A percentile compares a stretch with the other conserved stretches of the same genome.
Evolutionary conservation across 1,140 invertebrate species (phyloP).

Genomic region (Bilobella aurantiaca): DNA sequence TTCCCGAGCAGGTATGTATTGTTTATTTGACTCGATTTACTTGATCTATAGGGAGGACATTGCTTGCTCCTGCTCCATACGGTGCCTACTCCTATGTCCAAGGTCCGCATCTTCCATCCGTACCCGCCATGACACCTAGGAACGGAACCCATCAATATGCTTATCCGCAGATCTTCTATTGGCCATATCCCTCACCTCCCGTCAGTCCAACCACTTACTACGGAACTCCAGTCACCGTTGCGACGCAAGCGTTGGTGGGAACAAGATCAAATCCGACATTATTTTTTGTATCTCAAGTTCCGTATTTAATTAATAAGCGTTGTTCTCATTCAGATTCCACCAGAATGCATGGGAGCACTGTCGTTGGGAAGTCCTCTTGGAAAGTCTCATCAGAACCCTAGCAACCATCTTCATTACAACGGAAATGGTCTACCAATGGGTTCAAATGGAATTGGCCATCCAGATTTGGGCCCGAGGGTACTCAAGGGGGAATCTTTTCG

Average conservation of each 20-base stretch:
- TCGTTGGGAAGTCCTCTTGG: conserved; percentile 11
- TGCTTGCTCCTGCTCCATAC: conserved; percentile 30
- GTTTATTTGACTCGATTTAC: background rate
- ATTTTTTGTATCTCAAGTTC: background rate
- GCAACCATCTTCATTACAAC: conserved; percentile 10
- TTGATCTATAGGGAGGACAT: conserved; percentile 15
- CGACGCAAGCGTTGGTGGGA: conserved; percentile 19
- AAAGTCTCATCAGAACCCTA: background rate
- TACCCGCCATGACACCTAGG: conserved; percentile 46
- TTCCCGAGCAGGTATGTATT: background rate
- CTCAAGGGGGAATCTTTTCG: conserved; percentile 21
- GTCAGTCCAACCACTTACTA: conserved; percentile 63
- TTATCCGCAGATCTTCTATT: conserved; percentile 29
- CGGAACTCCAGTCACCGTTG: conserved; percentile 17
- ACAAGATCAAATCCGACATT: background rate
- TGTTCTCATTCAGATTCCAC: conserved; percentile 22
- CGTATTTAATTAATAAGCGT: background rate
- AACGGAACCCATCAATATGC: conserved; percentile 44
- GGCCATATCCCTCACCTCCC: conserved; percentile 76
- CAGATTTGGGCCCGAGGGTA: conserved; percentile 13
- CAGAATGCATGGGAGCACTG: conserved; percentile 24
- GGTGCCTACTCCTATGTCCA: conserved; percentile 41
- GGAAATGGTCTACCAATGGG: conserved; percentile 9
- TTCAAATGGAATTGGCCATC: background rate
- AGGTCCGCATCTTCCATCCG: conserved; percentile 40